A percentile compares a stretch with the other conserved stretches of the same genome.
Conservation (phyloP, 2,113 vertebrate genomes). For the Arvicanthis niloticus region DNA sequence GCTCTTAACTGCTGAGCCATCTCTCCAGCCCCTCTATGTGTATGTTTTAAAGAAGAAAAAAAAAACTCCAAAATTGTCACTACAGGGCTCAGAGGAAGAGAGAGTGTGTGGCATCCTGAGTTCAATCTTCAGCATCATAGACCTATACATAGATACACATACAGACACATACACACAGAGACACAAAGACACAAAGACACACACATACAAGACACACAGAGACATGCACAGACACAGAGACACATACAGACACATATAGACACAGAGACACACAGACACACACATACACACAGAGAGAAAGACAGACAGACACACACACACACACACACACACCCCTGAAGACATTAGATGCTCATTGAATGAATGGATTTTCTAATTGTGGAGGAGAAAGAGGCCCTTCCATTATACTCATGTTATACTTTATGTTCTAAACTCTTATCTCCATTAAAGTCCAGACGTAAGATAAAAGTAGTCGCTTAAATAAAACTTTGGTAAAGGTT, state of each 20-base stretch:
- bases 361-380: neutral
- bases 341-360: neutral
- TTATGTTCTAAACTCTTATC: slow-evolving; percentile 4
- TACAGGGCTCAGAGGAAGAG: neutral
- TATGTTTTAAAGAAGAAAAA: too few relatives aligned
- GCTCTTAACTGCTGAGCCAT: too few relatives aligned
- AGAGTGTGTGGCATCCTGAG: neutral
- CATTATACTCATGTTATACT: neutral
- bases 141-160: too few relatives aligned
- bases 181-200: too few relatives aligned
- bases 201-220: neutral
- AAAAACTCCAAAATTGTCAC: too few relatives aligned
- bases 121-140: neutral
- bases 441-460: neutral
- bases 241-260: too few relatives aligned
- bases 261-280: too few relatives aligned
- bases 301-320: too few relatives aligned
- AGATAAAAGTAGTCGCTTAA: neutral
- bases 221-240: too few relatives aligned
- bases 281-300: neutral
- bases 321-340: neutral
- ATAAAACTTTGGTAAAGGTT: neutral
- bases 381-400: neutral
- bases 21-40: too few relatives aligned
- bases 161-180: neutral